Conservation (phyloP, 2,113 vertebrate species). For the Montifringilla adamsi region DNA sequence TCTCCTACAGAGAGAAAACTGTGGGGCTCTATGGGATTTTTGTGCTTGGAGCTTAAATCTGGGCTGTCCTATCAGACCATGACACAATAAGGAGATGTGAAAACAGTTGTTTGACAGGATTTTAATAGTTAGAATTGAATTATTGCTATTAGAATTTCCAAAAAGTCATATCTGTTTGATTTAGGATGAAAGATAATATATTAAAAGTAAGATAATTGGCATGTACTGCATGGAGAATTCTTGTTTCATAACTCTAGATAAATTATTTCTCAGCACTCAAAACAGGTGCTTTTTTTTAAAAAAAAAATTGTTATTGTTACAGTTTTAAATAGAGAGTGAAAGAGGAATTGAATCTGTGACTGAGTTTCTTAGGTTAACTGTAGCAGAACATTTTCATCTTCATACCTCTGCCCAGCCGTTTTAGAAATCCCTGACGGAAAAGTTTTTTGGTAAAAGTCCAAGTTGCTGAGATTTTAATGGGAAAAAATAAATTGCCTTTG, state of each 20-base stretch:
- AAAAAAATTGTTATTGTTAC: background rate
- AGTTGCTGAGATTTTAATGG: background rate
- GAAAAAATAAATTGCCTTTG: background rate
- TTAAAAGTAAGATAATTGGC: background rate
- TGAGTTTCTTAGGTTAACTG: background rate
- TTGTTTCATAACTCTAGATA: background rate
- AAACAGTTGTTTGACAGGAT: background rate
- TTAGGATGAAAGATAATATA: background rate
- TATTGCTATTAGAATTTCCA: background rate
- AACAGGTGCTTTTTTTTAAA: rapidly evolving
- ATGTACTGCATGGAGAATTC: background rate
- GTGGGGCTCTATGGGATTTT: background rate
- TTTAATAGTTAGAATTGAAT: background rate
- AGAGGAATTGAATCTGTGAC: background rate
- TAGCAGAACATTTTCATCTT: background rate
- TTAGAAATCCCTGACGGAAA: background rate
- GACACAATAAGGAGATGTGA: background rate
- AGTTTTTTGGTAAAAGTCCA: background rate
- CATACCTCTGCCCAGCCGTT: background rate
- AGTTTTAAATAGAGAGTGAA: background rate
- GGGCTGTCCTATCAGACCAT: background rate
- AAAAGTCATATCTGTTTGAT: background rate
- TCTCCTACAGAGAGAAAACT: background rate
- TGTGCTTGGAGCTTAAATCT: background rate
- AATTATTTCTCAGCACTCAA: background rate